Evolutionary conservation across 1,140 invertebrate genomes (phyloP).

Genomic region (Procambarus clarkii): DNA sequence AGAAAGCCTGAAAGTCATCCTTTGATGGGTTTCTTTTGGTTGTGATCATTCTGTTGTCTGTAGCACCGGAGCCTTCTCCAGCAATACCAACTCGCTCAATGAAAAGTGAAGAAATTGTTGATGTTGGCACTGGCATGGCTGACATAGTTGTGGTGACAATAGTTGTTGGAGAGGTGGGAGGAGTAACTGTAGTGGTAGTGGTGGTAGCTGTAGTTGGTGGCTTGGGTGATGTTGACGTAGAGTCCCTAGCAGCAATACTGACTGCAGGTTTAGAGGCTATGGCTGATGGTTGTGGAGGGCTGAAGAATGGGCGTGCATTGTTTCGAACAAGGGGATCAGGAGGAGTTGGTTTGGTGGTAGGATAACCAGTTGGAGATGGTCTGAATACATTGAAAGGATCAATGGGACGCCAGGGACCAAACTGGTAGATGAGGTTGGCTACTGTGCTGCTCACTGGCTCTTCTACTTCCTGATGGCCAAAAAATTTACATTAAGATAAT

Average conservation of each 20-base stretch:
- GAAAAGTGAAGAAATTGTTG: conserved; percentile 12
- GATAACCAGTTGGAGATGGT: not conserved
- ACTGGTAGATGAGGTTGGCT: conserved; percentile 62
- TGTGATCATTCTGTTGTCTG: conserved; percentile 39
- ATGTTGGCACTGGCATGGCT: conserved; percentile 4
- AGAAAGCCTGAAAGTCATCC: conserved; percentile 63
- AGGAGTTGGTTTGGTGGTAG: conserved; percentile 1
- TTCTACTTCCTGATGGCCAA: conserved; percentile 1
- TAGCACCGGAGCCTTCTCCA: not conserved
- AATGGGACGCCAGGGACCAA: conserved; percentile 65
- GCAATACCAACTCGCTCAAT: conserved; percentile 28
- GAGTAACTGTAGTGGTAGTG: conserved; percentile 36
- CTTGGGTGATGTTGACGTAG: conserved; percentile 24
- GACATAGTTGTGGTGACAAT: conserved; percentile 37
- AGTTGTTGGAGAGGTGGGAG: conserved; percentile 34
- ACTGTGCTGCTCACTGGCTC: conserved; percentile 50
- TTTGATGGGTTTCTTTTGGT: conserved; percentile 67
- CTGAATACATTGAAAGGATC: conserved; percentile 34
- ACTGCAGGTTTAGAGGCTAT: conserved; percentile 9
- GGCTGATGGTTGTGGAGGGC: not conserved
- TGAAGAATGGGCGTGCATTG: not conserved
- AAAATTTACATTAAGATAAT: too few relatives aligned
- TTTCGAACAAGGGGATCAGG: not conserved
- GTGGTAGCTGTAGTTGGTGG: conserved; percentile 41
- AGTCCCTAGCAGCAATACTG: conserved; percentile 19